Evolutionary conservation across 2,888 invertebrate species (phyloP), one percentile per base, ranked within the genome.

Genomic region (Pseudanteris insignis): DNA sequence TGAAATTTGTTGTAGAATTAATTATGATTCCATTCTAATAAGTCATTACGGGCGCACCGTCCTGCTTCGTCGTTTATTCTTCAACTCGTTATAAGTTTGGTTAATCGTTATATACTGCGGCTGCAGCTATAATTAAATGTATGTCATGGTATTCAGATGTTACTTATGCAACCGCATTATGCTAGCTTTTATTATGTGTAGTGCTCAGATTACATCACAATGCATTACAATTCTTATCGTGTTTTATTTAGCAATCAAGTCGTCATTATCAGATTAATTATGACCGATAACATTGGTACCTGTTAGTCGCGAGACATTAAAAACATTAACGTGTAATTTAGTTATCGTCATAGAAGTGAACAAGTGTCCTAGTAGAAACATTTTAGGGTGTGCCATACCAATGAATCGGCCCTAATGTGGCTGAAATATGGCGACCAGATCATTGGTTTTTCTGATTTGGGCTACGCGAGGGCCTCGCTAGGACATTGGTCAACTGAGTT

Each of bases 121-220:
- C 13, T 25, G 12, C 8, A 37, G 36, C 26, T 26, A 13, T 26
- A 38, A 38, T 38, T 26, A 38, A 38, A 26, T 38, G 28, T 38
- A 14, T 13, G 13, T 38, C 26, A 15, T 38, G 9, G 14, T 38
- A 38, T 38, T 4, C 14, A 28, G 25, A 25, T 37, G 25, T 24
- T 24, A 37, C 26, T 38, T 38, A 6, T 18, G 18, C 18, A 38
- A 38, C 9, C 14, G 25, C 13, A 38, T 26, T 36, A 24, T 18
- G 18, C 18, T 21, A 21, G 21, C 11, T 8, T 36, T 7, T 21
- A 25, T 4, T 18, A 18, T 38, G 25, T 38, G 25, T 28, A 14
- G 13, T 26, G 25, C 9, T 28, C 14, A 26, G 26, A 37, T 37
- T 25, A 12, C 24, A 37, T 12, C n/a, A 25, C 24, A 37, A 24